Evolutionary conservation across 2,113 vertebrate genomes (phyloP), one percentile per base, ranked within the genome.

Genomic region (Scopus umbretta): DNA sequence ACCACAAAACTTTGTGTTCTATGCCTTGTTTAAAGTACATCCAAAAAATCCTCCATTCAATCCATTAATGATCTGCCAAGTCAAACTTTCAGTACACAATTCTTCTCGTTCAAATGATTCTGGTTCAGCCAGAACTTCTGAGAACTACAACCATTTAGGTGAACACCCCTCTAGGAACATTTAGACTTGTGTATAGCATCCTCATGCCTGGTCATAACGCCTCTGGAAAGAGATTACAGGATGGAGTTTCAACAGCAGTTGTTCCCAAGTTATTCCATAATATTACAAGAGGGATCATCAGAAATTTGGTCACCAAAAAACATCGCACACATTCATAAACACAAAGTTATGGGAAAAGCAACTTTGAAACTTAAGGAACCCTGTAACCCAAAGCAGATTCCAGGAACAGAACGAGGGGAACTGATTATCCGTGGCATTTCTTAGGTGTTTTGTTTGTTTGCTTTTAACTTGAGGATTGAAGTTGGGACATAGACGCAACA

Each of bases 111-210:
- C 63, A 67, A 22, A 49, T 2, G 8, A 49, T 20, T 40, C 59
- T 19, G 45, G 43, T 11, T 70, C 75, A 86, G 53, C 18, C 59
- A 22, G 38, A 65, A 23, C 55, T 53, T 5, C 53, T 1, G 19
- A 42, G 86, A 16, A 7, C 40, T 5, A 2, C 0, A 16, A n/a
- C 3, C 52, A 3, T 3, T 7, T 2, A 4, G 10, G 29, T 10
- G 71, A 73, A 56, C 30, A 21, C 3, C 9, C 3, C n/a, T 2
- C 67, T 4, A 45, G 59, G 45, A 80, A 12, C 21, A 4, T 6
- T 14, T 2, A 19, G 12, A 11, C 19, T 6, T 18, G 4, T 1
- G 2, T 2, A 11, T 2, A 62, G 65, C 66, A 58, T 14, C 80
- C 49, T 58, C 38, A 4, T 4, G 2, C n/a, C 75, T 19, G 50